Conservation (phyloP, 2,888 invertebrate genomes). For the Neuroscelio doddi region DNA sequence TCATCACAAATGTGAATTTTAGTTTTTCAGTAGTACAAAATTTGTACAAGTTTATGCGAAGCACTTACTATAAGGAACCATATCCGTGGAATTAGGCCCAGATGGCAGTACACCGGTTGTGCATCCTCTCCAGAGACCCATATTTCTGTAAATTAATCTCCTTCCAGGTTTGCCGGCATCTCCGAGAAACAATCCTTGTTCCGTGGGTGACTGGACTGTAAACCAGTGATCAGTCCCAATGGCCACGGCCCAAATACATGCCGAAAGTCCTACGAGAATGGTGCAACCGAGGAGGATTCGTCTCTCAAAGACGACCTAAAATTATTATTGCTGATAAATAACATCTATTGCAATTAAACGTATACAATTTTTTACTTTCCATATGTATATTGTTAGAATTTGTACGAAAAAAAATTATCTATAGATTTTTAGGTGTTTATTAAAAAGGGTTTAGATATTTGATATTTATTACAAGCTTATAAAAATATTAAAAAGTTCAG, state of each 20-base stretch:
- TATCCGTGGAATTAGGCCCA: constrained; percentile 15
- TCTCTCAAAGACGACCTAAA: constrained; percentile 78
- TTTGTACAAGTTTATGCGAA: background rate
- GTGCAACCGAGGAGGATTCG: constrained; percentile 83
- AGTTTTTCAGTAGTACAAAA: no score
- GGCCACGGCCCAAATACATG: constrained; percentile 82
- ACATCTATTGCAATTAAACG: background rate
- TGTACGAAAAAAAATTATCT: no score
- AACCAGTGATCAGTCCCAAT: constrained; percentile 85
- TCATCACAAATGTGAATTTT: no score
- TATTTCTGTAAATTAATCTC: constrained; percentile 77
- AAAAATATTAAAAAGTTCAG: no score
- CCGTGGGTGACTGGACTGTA: constrained; percentile 72
- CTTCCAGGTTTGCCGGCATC: constrained; percentile 52
- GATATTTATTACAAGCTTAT: no score
- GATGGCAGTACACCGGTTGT: constrained; percentile 51
- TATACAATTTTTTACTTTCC: no score
- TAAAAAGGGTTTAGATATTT: no score
- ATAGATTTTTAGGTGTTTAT: no score
- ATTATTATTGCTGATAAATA: background rate
- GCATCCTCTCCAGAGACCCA: constrained; percentile 82
- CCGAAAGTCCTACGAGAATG: constrained; percentile 77
- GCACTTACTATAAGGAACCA: constrained; percentile 30
- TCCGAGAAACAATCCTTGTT: constrained; percentile 57
- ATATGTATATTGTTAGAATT: no score